A percentile compares a stretch with the other conserved stretches of the same genome.
Evolutionary conservation across 2,888 invertebrate species (phyloP).

Genomic region (Aphodius sticticus): DNA sequence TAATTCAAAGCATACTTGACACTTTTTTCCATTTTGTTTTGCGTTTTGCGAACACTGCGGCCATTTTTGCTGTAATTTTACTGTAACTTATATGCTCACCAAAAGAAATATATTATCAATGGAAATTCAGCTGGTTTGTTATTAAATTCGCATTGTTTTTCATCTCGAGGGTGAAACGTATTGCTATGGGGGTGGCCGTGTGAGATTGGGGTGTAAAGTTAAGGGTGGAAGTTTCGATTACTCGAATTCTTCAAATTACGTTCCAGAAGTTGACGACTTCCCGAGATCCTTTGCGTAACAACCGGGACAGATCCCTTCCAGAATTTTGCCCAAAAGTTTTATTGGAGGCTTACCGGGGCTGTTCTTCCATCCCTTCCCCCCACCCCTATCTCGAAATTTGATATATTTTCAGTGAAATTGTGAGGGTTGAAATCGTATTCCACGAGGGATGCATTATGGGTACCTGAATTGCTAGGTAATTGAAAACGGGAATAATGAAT

Average conservation of each 20-base stretch:
- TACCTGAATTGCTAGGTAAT: neutral
- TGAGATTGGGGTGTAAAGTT: neutral
- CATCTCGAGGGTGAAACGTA: neutral
- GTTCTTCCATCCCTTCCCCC: neutral
- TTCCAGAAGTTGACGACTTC: neutral
- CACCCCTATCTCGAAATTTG: neutral
- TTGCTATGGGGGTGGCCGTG: neutral
- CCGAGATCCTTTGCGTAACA: neutral
- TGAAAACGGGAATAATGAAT: neutral
- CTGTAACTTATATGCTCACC: too few species aligned
- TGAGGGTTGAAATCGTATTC: neutral
- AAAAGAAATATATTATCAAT: too few species aligned
- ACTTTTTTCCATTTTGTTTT: too few species aligned
- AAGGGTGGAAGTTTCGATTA: neutral
- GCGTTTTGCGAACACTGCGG: too few species aligned
- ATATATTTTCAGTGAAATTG: neutral
- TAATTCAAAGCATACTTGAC: too few species aligned
- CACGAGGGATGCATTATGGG: neutral
- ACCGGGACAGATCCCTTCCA: neutral
- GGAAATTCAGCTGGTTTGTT: neutral
- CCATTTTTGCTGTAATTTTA: too few species aligned
- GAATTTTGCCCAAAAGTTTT: neutral
- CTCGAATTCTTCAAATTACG: slow-evolving; percentile 4
- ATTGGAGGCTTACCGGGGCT: neutral
- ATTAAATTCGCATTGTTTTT: neutral